Conservation (phyloP, 2,888 invertebrate genomes). For the Drosophila stalkeri region DNA sequence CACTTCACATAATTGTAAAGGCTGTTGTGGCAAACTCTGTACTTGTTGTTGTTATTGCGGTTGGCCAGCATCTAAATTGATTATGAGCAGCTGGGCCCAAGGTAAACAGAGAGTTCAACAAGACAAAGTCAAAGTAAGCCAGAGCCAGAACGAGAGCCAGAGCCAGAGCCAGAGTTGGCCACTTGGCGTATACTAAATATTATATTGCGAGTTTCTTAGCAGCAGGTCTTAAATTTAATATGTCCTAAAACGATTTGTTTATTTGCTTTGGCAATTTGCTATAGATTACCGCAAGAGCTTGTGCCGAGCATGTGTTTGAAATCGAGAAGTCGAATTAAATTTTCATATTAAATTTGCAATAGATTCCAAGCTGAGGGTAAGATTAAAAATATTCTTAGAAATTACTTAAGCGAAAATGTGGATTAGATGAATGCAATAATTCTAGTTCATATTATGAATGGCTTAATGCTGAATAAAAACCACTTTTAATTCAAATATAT, state of each 20-base stretch:
- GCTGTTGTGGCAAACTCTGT: slow-evolving; percentile 28
- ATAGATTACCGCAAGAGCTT: slow-evolving; percentile 2
- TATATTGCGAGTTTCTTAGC: slow-evolving; percentile 22
- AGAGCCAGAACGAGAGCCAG: slow-evolving; percentile 8
- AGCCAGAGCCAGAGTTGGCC: slow-evolving; percentile 14
- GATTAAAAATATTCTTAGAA: not conserved
- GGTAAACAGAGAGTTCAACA: slow-evolving; percentile 29
- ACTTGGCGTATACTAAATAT: slow-evolving; percentile 42
- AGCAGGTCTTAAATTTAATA: slow-evolving; percentile 37
- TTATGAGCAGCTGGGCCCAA: slow-evolving; percentile 54
- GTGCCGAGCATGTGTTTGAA: not conserved
- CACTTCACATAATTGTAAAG: slow-evolving; percentile 60
- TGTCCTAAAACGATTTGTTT: slow-evolving; percentile 35
- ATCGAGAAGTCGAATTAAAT: not conserved
- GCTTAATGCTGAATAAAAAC: not conserved
- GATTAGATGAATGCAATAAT: not conserved
- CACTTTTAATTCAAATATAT: not conserved
- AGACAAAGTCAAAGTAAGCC: slow-evolving; percentile 8
- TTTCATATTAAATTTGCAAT: not conserved
- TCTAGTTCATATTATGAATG: not conserved
- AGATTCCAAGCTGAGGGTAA: not conserved
- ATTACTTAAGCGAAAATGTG: not conserved
- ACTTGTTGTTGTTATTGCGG: slow-evolving; percentile 25
- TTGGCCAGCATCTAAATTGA: slow-evolving; percentile 65
- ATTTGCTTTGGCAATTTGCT: slow-evolving; percentile 29